Evolutionary conservation across 2,888 invertebrate genomes (phyloP).

Genomic region (Ischnura elegans): DNA sequence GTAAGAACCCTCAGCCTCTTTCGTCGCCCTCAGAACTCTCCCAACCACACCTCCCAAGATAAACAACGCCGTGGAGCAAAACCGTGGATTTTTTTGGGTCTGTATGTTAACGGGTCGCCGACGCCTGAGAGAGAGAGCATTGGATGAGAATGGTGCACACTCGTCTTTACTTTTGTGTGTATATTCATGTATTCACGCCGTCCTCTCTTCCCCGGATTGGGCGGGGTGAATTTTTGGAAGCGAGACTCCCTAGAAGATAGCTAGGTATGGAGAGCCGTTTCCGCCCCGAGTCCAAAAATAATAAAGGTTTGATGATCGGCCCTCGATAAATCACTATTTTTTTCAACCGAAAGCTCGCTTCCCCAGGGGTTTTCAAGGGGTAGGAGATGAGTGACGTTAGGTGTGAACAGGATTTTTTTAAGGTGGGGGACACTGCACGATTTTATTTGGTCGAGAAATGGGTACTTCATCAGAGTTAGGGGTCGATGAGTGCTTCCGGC

Average conservation of each 20-base stretch:
- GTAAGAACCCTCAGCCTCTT: not conserved
- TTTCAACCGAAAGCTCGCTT: not conserved
- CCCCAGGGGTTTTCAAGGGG: not conserved
- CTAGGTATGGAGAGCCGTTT: not conserved
- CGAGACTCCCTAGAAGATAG: not conserved
- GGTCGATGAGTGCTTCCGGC: constrained; percentile 9
- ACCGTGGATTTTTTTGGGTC: constrained; percentile 30
- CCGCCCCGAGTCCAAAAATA: constrained; percentile 51
- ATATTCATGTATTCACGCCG: constrained; percentile 55
- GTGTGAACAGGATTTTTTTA: not conserved
- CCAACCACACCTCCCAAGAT: constrained; percentile 2
- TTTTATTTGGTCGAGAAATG: not conserved
- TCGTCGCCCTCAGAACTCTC: not conserved
- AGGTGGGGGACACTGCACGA: not conserved
- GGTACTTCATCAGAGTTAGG: not conserved
- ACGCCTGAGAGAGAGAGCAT: not conserved
- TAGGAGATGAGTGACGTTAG: not conserved
- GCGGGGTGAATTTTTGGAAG: not conserved
- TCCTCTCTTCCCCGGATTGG: not conserved
- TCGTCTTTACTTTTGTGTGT: constrained; percentile 29
- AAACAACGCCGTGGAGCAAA: not conserved
- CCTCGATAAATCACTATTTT: constrained; percentile 58
- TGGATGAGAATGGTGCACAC: not conserved
- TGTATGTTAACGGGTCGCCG: constrained; percentile 43
- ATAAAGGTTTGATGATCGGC: constrained; percentile 55